A percentile compares a stretch with the other conserved stretches of the same genome.
These are phyloP conservation scores for Nycticryphes semicollaris DNA, from an alignment of 2,113 vertebrate genomes.

Conservation along the genomic window DNA sequence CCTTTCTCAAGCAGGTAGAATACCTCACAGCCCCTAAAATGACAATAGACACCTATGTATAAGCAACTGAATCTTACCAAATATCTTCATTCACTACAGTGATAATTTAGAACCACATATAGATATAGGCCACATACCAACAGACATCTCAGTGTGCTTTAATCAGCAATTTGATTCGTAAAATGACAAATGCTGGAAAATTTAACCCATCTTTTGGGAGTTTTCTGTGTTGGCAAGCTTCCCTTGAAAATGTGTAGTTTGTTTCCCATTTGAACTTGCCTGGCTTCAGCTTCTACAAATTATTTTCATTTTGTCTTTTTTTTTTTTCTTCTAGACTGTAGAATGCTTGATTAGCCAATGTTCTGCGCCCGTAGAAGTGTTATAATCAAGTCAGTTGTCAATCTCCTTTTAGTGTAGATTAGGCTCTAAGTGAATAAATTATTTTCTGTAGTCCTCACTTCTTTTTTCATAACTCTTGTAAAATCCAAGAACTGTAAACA, in stretches of 20 bases:
- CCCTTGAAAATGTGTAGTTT: not conserved
- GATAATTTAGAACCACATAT: not conserved
- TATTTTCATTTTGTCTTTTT: not conserved
- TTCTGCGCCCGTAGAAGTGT: not conserved
- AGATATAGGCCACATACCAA: not conserved
- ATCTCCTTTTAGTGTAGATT: not conserved
- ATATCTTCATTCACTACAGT: not conserved
- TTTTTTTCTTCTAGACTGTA: not conserved
- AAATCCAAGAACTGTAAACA: not conserved
- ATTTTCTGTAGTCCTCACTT: not conserved
- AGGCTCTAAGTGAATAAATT: not conserved
- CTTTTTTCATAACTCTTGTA: not conserved
- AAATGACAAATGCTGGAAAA: not conserved
- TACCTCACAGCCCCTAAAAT: not conserved
- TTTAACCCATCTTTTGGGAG: not conserved
- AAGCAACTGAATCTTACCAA: not conserved
- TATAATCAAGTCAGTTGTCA: not conserved
- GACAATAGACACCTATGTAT: not conserved
- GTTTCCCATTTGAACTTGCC: not conserved
- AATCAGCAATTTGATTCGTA: not conserved
- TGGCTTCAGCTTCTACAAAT: not conserved
- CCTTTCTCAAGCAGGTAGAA: not conserved
- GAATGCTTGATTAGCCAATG: fast-evolving
- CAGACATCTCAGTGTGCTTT: not conserved
- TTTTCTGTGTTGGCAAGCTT: not conserved